Percentiles rank a stretch among this genome's conserved stretches.
These are phyloP conservation scores for Oreotrochilus melanogaster DNA, from an alignment of 2,113 vertebrate species.

Conservation along the genomic window DNA sequence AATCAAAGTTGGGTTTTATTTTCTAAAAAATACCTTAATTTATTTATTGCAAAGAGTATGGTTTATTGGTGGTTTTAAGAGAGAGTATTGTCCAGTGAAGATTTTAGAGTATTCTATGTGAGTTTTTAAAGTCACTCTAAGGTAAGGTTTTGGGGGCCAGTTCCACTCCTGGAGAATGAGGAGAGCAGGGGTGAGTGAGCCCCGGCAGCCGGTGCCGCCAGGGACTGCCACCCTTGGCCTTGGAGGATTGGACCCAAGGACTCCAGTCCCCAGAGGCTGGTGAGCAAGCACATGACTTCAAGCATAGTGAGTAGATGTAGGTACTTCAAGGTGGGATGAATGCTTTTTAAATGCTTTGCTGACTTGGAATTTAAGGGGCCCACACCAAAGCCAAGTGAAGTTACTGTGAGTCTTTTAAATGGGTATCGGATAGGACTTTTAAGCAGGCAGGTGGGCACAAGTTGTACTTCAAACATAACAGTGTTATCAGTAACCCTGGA, in stretches of 20 bases:
- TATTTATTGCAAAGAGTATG: slow-evolving; percentile 73
- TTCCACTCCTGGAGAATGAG: rapidly evolving
- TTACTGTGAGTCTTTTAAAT: background rate
- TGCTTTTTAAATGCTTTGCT: slow-evolving; percentile 1
- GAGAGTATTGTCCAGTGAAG: slow-evolving; percentile 69
- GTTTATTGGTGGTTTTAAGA: slow-evolving; percentile 39
- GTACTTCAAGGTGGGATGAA: background rate
- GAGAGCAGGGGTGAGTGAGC: background rate
- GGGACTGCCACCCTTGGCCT: background rate
- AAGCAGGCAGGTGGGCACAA: slow-evolving; percentile 27
- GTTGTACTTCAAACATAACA: background rate
- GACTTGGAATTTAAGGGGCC: background rate
- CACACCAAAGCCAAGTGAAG: background rate
- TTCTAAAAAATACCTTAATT: slow-evolving; percentile 66
- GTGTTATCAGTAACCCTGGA: slow-evolving; percentile 72
- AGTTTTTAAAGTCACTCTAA: slow-evolving; percentile 46
- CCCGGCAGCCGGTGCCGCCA: background rate
- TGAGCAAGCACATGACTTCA: background rate
- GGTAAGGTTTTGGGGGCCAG: background rate
- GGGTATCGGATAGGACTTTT: background rate
- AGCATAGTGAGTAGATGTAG: background rate
- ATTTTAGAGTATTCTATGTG: slow-evolving; percentile 74
- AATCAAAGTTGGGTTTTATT: slow-evolving; percentile 34
- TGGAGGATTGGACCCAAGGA: background rate
- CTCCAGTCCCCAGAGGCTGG: background rate